Evolutionary conservation across 2,797 vertebrate species (phyloP).

Genomic region (Neomorphus geoffroyi): DNA sequence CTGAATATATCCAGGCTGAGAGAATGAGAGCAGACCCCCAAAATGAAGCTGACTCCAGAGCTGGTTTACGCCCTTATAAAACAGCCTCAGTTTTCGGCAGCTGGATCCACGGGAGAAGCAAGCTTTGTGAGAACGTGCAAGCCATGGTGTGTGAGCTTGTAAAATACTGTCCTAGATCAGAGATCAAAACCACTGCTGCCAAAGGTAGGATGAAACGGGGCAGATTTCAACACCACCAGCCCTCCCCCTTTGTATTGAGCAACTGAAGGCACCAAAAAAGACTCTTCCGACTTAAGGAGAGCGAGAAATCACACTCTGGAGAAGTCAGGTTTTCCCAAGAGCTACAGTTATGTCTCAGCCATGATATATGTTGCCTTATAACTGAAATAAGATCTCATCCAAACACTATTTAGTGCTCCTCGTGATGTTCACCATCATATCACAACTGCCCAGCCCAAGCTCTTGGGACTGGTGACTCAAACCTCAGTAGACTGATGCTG

Average conservation of each 20-base stretch:
- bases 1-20: background rate
- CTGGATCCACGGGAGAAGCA: background rate
- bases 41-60: background rate
- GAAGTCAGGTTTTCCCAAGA: background rate
- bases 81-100: background rate
- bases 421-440: accelerated
- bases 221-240: background rate
- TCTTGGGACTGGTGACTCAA: constrained; percentile 37
- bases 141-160: background rate
- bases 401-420: background rate
- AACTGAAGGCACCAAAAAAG: background rate
- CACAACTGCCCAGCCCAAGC: constrained; percentile 13
- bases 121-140: background rate
- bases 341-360: background rate
- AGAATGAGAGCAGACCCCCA: background rate
- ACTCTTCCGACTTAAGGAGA: background rate
- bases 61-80: background rate
- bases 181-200: background rate
- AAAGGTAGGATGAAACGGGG: background rate
- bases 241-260: background rate
- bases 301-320: background rate
- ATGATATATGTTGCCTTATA: background rate
- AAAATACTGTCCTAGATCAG: background rate
- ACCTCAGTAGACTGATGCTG: background rate
- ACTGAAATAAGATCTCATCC: background rate